These are phyloP conservation scores for Nasalis larvatus DNA, from an alignment of 2,113 vertebrate species.

Conservation along the genomic window DNA sequence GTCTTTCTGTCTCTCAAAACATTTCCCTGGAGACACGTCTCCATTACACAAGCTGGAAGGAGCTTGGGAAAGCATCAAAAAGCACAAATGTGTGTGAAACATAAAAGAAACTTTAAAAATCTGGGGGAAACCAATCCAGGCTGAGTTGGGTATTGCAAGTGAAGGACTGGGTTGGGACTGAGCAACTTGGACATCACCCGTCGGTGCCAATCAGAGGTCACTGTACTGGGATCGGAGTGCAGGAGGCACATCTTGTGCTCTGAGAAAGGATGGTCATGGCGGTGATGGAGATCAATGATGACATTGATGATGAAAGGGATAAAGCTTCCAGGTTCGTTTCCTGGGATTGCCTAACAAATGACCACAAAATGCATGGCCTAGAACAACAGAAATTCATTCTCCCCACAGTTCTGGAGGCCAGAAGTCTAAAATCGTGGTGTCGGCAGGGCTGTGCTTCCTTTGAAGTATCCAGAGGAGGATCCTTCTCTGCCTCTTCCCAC, in stretches of 20 bases:
- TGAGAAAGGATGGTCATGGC: background rate
- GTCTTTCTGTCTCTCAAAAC: conserved; percentile 71
- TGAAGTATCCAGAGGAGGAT: fast-evolving
- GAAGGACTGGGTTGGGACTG: background rate
- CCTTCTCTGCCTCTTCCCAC: background rate
- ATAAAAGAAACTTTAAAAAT: background rate
- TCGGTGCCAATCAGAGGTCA: background rate
- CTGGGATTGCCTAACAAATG: background rate
- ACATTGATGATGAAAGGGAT: background rate
- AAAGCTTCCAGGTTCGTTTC: background rate
- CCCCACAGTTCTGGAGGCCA: background rate
- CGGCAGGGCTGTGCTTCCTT: no score
- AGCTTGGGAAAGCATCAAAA: conserved; percentile 68
- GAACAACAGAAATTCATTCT: background rate
- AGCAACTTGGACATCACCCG: background rate
- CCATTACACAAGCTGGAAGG: conserved; percentile 54
- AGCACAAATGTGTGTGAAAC: conserved; percentile 16
- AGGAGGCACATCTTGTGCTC: no score
- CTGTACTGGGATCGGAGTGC: background rate
- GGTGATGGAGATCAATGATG: background rate
- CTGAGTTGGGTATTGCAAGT: background rate
- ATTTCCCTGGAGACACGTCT: conserved; percentile 57
- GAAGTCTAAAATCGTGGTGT: background rate
- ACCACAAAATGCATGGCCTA: background rate
- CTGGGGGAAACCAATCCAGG: conserved; percentile 19